Conservation (phyloP, 2,797 vertebrate genomes). For the Apogon hyalosoma region DNA sequence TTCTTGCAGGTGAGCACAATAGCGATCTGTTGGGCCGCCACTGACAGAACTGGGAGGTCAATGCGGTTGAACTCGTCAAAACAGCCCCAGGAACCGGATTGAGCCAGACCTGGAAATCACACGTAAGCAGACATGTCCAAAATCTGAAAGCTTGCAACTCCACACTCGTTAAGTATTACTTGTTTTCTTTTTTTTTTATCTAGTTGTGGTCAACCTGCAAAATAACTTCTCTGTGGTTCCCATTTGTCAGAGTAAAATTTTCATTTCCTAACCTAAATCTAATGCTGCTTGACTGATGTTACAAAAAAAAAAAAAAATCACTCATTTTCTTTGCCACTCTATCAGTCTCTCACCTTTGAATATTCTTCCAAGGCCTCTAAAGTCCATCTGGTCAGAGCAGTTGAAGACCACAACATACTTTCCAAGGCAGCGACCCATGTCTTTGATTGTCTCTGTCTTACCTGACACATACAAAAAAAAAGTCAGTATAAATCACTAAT, state of each 20-base stretch:
- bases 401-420: constrained; percentile 99
- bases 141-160: background rate
- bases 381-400: constrained; percentile 99
- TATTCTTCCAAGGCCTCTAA: constrained; percentile 95
- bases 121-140: constrained; percentile 10
- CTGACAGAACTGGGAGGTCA: constrained; percentile 94
- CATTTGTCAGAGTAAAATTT: background rate
- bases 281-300: background rate
- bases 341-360: constrained; percentile 90
- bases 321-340: background rate
- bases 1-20: constrained; percentile 95
- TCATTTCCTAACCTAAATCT: background rate
- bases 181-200: background rate
- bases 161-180: background rate
- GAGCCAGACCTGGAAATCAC: constrained; percentile 90
- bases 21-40: constrained; percentile 97
- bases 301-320: background rate
- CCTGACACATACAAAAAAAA: constrained; percentile 69
- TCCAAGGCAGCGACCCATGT: constrained; percentile 96
- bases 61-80: constrained; percentile 99
- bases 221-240: background rate
- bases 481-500: background rate
- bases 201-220: background rate
- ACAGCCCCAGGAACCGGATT: constrained; percentile 98
- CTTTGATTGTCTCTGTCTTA: constrained; percentile 97